Conservation (phyloP, 2,113 vertebrate genomes). For the Tragelaphus imberbis region DNA sequence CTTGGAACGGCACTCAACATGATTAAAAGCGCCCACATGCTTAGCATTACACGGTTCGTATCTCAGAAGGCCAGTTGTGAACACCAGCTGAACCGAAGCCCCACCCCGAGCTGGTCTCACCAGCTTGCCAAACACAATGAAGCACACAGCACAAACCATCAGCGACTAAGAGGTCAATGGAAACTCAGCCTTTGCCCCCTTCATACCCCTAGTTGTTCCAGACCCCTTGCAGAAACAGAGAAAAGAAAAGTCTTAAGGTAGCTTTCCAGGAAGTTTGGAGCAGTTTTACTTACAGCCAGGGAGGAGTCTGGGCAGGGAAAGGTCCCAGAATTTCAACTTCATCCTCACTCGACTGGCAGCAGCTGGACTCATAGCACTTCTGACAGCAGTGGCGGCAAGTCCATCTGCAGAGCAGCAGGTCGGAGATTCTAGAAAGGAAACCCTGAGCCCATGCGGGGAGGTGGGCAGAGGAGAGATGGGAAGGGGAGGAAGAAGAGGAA, state of each 20-base stretch:
- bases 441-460: slow-evolving; percentile 80
- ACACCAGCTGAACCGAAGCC: neutral
- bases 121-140: neutral
- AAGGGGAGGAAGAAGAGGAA: neutral
- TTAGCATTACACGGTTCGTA: neutral
- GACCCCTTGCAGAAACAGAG: neutral
- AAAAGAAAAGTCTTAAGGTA: neutral
- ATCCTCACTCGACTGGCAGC: slow-evolving; percentile 88
- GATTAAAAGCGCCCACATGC: neutral
- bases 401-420: slow-evolving; percentile 89
- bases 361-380: slow-evolving; percentile 89
- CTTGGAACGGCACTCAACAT: neutral
- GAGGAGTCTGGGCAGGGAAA: slow-evolving; percentile 90
- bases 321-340: slow-evolving; percentile 94
- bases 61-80: neutral
- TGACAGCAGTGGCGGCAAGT: slow-evolving; percentile 87
- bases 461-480: neutral
- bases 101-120: neutral
- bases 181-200: neutral
- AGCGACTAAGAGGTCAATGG: neutral
- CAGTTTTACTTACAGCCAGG: slow-evolving; percentile 89
- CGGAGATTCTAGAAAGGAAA: slow-evolving; percentile 87
- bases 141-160: neutral
- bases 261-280: neutral
- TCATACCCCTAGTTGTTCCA: neutral